Evolutionary conservation across 2,888 invertebrate genomes (phyloP).

Genomic region (Chalcosyrphus nemorum): DNA sequence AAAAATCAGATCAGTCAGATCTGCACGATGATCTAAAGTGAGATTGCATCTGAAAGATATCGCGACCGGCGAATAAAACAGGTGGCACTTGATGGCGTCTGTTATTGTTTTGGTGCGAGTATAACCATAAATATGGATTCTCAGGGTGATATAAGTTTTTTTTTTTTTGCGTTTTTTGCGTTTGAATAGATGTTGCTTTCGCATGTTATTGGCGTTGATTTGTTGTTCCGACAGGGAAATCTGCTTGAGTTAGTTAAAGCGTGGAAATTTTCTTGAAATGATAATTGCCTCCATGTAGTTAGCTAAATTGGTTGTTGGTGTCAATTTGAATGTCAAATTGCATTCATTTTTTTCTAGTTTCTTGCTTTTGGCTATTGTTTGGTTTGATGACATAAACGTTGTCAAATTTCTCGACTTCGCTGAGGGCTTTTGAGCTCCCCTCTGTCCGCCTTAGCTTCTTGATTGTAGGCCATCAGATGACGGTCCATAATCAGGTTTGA

Average conservation of each 20-base stretch:
- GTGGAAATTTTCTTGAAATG: conserved; percentile 1
- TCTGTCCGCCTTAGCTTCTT: too few species aligned
- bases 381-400: too few species aligned
- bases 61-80: not conserved
- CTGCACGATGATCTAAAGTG: not conserved
- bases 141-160: conserved; percentile 42
- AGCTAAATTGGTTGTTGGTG: too few species aligned
- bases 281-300: not conserved
- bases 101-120: conserved; percentile 35
- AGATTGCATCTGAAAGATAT: not conserved
- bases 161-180: not conserved
- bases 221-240: conserved; percentile 48
- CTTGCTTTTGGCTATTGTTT: too few species aligned
- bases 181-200: not conserved
- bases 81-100: conserved; percentile 32
- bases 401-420: too few species aligned
- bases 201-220: conserved; percentile 24
- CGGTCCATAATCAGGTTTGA: too few species aligned
- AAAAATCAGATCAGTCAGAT: conserved; percentile 46
- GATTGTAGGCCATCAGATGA: too few species aligned
- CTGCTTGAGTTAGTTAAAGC: not conserved
- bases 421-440: too few species aligned
- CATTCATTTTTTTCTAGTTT: too few species aligned
- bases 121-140: conserved; percentile 31
- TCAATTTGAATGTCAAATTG: too few species aligned